Evolutionary conservation across 2,113 vertebrate genomes (phyloP), one percentile per base, ranked within the genome.

Genomic region (Muscicapa adusta): DNA sequence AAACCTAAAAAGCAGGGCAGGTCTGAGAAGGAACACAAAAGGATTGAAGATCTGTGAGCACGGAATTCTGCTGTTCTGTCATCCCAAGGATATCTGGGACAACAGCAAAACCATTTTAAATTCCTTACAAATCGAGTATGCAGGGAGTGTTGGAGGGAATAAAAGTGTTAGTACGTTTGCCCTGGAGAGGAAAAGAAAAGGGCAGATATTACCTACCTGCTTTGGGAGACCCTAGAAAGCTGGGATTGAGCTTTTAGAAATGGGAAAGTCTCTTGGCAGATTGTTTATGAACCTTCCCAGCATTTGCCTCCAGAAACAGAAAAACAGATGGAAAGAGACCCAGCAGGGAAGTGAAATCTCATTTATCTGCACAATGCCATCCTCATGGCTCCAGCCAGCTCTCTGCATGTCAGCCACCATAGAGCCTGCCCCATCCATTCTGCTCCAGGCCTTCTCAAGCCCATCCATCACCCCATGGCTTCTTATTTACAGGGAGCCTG

Each of bases 301-400:
- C 57, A 76, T 80, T 96, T 76, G 74, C 65, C 70, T 66, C 73
- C 36, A 88, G 78, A 94, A 97, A 88, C 81, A 89, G 88, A 71
- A 92, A 97, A 96, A 85, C 98, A 97, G 97, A 97, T 97, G 97
- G 97, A 94, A 94, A 78, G 47, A 91, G 48, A 73, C 90, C 65
- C 97, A 96, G 85, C 92, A 26, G 84, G 96, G 95, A 95, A 97
- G 96, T 88, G 82, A 91, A 91, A 94, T 92, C 93, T 97, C 96
- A 94, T 97, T 97, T 96, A 91, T 94, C 63, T 56, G 91, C 95
- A 98, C 97, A 98, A 97, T 97, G 85, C 96, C 68, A 68, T 89
- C 73, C 89, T 89, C 94, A 88, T 78, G 80, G 72, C 91, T 96
- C 83, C 94, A 84, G 95, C 94, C 86, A 84, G 60, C 85, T 92